Evolutionary conservation across 2,888 invertebrate species (phyloP), one percentile per base, ranked within the genome.

Genomic region (Hoplodrina ambigua): DNA sequence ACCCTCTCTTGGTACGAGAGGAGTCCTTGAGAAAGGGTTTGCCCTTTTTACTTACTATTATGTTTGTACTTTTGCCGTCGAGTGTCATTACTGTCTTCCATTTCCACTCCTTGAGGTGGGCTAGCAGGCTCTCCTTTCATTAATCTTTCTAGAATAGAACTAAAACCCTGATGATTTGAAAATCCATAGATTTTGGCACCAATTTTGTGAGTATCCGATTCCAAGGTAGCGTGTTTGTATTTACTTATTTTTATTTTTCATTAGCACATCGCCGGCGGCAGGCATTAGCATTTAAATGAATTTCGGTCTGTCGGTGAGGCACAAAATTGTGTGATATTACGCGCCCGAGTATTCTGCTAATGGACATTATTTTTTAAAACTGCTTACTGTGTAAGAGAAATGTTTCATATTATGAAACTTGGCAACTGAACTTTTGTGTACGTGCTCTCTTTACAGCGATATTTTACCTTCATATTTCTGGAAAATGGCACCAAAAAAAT

Each of bases 271-370:
- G 72, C 78, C 61, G 56, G 20, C 54, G 56, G 68, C 50, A 25
- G n/a, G 37, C 46, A 83, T 85, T 85, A 83, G 70, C 84, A 85
- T 85, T 64, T 85, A 83, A 85, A 85, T 85, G 64, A 86, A 77
- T 85, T 78, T 69, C 52, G 46, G 65, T 66, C 61, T 33, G 41
- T 50, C 55, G 71, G 56, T 41, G 67, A 56, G 44, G 60, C 20
- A 54, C 56, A 50, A 72, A 75, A 72, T 77, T 81, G 63, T 70
- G 37, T 68, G 46, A 63, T 72, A 58, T 65, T 56, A 66, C 50
- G 53, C 37, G 52, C 56, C 62, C 19, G 44, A 55, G 50, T 57
- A n/a, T 62, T 72, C 19, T n/a, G 56, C 19, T 57, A 78, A 78
- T 61, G 19, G 37, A 44, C 33, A 61, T 61, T 25, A 37, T 52